Evolutionary conservation across 2,113 vertebrate genomes (phyloP).

Genomic region (Tricholaema leucomelas): DNA sequence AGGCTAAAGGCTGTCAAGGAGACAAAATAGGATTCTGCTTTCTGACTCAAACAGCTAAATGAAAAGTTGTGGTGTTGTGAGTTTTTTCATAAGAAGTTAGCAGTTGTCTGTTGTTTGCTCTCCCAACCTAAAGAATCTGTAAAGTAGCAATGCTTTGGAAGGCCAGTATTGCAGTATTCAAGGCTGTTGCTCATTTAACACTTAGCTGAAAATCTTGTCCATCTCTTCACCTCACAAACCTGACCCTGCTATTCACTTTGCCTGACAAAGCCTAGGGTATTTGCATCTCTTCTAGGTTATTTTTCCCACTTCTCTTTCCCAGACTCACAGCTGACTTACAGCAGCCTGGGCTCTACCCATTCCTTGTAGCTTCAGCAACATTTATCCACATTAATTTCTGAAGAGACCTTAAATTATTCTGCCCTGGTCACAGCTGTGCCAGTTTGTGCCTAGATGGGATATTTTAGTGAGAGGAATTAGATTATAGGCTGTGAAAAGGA

Average conservation of each 20-base stretch:
- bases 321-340: not conserved
- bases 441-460: too few relatives aligned
- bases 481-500: too few relatives aligned
- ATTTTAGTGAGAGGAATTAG: too few relatives aligned
- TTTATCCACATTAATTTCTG: not conserved
- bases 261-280: not conserved
- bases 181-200: too few relatives aligned
- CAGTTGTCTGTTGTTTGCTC: not conserved
- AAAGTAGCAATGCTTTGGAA: not conserved
- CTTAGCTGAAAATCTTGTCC: not conserved
- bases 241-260: not conserved
- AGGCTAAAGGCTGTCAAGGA: not conserved
- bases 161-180: not conserved
- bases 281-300: not conserved
- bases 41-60: not conserved
- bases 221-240: not conserved
- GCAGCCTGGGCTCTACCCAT: not conserved
- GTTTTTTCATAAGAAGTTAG: not conserved
- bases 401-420: not conserved
- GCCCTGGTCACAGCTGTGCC: too few relatives aligned
- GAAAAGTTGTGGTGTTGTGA: not conserved
- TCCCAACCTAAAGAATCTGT: not conserved
- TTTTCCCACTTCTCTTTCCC: not conserved
- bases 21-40: not conserved
- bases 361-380: not conserved